Percentiles rank a stretch among this genome's conserved stretches.
Conservation (phyloP, 1,140 invertebrate species). For the Temnothorax nylanderi region DNA sequence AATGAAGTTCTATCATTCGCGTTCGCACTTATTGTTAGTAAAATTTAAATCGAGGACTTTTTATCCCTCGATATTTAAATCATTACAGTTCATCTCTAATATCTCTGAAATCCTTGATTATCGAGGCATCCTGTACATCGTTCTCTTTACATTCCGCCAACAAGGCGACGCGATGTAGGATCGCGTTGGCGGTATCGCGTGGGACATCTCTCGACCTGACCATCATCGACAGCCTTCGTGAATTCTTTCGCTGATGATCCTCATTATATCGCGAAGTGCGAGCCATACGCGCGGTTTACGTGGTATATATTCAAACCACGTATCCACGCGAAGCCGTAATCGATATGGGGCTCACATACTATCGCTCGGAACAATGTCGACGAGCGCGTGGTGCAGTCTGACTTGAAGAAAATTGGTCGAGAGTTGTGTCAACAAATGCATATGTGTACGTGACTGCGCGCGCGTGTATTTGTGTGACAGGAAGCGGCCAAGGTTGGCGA, state of each 20-base stretch:
- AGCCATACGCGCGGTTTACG: constrained; percentile 43
- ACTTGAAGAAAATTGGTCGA: constrained; percentile 62
- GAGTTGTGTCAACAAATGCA: constrained; percentile 31
- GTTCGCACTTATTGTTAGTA: background rate
- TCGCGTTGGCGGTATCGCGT: constrained; percentile 56
- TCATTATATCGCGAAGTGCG: constrained; percentile 19
- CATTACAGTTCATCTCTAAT: background rate
- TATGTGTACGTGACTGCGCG: constrained; percentile 35
- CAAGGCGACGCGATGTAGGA: background rate
- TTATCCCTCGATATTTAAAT: constrained; percentile 1
- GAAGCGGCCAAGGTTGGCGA: constrained; percentile 76
- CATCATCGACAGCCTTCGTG: constrained; percentile 47
- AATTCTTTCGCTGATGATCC: constrained; percentile 57
- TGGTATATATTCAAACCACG: constrained; percentile 3
- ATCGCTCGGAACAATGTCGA: constrained; percentile 30
- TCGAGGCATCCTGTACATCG: background rate
- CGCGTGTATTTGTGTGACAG: constrained; percentile 65
- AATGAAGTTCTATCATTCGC: background rate
- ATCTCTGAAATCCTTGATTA: background rate
- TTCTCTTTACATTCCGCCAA: constrained; percentile 7
- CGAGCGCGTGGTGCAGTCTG: background rate
- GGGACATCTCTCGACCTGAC: constrained; percentile 50
- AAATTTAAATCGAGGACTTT: background rate
- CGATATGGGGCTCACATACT: constrained; percentile 45
- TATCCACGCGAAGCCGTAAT: constrained; percentile 40